These are phyloP conservation scores for Echinops telfairi DNA, from an alignment of 2,113 vertebrate species.

Conservation along the genomic window DNA sequence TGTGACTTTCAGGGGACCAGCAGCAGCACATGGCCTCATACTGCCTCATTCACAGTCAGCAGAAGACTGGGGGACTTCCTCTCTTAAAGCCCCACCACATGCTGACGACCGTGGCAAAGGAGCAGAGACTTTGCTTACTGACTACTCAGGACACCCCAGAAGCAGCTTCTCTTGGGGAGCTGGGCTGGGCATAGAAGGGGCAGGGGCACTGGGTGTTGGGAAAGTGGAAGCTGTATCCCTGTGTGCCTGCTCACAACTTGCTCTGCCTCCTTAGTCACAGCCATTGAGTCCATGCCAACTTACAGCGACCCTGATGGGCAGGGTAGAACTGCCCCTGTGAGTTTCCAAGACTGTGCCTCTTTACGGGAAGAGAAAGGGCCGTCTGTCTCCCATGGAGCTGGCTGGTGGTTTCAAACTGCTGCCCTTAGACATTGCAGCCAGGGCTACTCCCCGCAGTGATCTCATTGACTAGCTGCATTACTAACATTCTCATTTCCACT, in stretches of 20 bases:
- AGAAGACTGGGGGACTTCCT: not conserved
- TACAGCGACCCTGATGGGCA: too few relatives aligned
- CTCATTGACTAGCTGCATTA: too few relatives aligned
- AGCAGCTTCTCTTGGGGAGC: not conserved
- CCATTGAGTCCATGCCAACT: too few relatives aligned
- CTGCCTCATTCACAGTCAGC: not conserved
- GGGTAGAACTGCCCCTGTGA: too few relatives aligned
- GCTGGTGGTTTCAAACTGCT: too few relatives aligned
- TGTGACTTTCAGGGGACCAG: not conserved
- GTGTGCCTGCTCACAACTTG: not conserved
- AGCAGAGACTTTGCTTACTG: not conserved
- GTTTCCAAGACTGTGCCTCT: too few relatives aligned
- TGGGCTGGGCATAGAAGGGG: not conserved
- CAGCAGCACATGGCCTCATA: accelerated
- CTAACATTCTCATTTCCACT: not conserved
- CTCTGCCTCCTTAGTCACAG: not conserved
- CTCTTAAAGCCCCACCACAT: not conserved
- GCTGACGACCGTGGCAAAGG: not conserved
- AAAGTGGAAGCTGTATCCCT: too few relatives aligned
- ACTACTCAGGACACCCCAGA: not conserved
- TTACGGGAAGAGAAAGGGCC: too few relatives aligned
- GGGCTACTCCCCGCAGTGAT: too few relatives aligned
- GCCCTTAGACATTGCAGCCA: too few relatives aligned
- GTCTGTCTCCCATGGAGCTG: too few relatives aligned
- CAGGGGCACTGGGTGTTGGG: not conserved